These are phyloP conservation scores for Drosophila watanabei DNA, from an alignment of 1,140 invertebrate species.

Conservation along the genomic window DNA sequence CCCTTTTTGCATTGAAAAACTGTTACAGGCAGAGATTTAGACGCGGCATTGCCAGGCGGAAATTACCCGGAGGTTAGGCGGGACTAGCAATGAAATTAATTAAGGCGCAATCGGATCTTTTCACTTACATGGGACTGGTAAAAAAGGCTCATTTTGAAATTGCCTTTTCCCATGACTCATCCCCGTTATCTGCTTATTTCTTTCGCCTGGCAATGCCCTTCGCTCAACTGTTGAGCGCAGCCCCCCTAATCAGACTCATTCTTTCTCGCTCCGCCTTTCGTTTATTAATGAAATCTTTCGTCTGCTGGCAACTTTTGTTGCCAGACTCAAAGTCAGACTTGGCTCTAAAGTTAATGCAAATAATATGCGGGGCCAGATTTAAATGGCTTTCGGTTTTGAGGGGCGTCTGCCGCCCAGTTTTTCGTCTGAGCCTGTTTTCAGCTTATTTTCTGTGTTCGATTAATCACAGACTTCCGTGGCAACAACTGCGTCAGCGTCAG, in stretches of 20 bases:
- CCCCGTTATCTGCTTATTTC: slow-evolving; percentile 12
- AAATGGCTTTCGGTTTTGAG: slow-evolving; percentile 36
- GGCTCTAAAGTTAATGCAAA: slow-evolving; percentile 56
- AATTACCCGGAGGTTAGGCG: slow-evolving; percentile 7
- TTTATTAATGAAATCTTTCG: slow-evolving; percentile 69
- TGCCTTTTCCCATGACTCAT: slow-evolving; percentile 30
- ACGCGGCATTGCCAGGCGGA: slow-evolving; percentile 58
- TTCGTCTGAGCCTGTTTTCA: slow-evolving; percentile 58
- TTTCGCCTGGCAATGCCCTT: slow-evolving; percentile 56
- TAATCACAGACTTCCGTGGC: slow-evolving; percentile 81
- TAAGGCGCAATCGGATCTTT: not conserved
- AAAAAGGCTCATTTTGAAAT: not conserved
- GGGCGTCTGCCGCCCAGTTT: slow-evolving; percentile 44
- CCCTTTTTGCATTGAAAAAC: slow-evolving; percentile 80
- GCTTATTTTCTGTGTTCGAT: slow-evolving; percentile 44
- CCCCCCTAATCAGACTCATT: not conserved
- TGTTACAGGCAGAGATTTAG: slow-evolving; percentile 49
- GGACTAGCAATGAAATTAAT: slow-evolving; percentile 22
- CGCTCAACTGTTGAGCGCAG: slow-evolving; percentile 64
- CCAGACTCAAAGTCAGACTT: slow-evolving; percentile 48
- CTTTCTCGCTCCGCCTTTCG: slow-evolving; percentile 27
- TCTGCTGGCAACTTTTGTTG: slow-evolving; percentile 22
- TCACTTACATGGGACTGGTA: not conserved
- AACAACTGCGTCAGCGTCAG: slow-evolving; percentile 82
- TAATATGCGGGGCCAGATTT: slow-evolving; percentile 37